Conservation (phyloP, 2,797 vertebrate genomes). For the Microhierax caerulescens region DNA sequence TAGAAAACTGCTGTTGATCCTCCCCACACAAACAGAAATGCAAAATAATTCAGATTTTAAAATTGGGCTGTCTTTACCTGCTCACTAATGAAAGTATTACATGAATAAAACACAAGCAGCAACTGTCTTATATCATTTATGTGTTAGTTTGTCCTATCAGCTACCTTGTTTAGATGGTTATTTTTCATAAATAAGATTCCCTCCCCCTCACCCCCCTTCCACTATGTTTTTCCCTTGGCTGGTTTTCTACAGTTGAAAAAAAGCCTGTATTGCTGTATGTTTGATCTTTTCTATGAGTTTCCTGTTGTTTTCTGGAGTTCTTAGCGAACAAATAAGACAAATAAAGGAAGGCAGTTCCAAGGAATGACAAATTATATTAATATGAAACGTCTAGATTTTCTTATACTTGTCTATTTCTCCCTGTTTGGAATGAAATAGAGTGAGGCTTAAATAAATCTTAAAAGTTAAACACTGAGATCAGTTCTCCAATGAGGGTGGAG, state of each 20-base stretch:
- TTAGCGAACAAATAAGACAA: background rate
- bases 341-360: background rate
- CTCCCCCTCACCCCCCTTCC: background rate
- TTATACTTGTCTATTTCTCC: background rate
- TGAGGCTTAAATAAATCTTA: background rate
- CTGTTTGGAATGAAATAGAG: background rate
- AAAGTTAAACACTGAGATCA: background rate
- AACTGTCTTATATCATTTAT: background rate
- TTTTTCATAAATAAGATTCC: background rate
- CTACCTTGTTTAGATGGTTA: background rate
- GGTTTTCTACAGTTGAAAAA: background rate
- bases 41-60: background rate
- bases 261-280: background rate
- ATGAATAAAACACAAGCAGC: background rate
- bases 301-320: background rate
- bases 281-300: background rate
- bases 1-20: slow-evolving; percentile 18
- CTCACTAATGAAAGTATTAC: background rate
- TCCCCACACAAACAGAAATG: background rate
- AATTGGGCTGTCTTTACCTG: background rate
- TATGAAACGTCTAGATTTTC: background rate
- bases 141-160: background rate
- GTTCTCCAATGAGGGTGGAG: rapidly evolving
- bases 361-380: background rate
- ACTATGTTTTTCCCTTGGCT: background rate